These are phyloP conservation scores for Erebia palarica DNA, from an alignment of 2,888 invertebrate species.

Conservation along the genomic window DNA sequence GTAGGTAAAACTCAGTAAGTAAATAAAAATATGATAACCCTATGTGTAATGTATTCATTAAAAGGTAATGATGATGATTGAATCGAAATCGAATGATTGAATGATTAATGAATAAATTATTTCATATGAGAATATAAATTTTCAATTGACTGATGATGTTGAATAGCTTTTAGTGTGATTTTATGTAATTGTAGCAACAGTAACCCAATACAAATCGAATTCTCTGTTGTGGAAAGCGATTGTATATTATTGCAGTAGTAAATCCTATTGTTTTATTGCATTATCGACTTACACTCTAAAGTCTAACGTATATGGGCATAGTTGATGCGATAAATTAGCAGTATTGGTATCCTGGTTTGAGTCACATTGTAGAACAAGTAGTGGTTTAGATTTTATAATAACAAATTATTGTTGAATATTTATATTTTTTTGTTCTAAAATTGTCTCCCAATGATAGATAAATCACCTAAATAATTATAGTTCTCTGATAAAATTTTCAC, in stretches of 20 bases:
- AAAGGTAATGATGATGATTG: background rate
- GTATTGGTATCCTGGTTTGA: background rate
- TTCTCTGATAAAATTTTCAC: too few species aligned
- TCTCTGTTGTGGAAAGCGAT: background rate
- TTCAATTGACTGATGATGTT: background rate
- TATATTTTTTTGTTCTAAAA: too few species aligned
- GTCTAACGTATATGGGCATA: background rate
- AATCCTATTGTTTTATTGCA: constrained; percentile 6
- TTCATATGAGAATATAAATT: background rate
- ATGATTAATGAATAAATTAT: background rate
- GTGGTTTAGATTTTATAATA: background rate
- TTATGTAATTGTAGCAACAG: too few species aligned
- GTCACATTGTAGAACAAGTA: background rate
- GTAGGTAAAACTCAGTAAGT: background rate
- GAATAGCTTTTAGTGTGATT: background rate
- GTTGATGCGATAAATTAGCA: background rate
- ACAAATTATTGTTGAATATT: background rate
- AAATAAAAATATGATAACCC: constrained; percentile 2
- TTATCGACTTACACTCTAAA: background rate
- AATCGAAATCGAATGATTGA: background rate
- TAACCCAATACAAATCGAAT: background rate
- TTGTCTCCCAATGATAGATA: background rate
- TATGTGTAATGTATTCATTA: background rate
- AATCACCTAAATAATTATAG: too few species aligned
- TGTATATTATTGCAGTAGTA: background rate